phyloP scores from a whole-genome alignment of 2,113 vertebrate genomes.

The Nibea albiflora region DNA sequence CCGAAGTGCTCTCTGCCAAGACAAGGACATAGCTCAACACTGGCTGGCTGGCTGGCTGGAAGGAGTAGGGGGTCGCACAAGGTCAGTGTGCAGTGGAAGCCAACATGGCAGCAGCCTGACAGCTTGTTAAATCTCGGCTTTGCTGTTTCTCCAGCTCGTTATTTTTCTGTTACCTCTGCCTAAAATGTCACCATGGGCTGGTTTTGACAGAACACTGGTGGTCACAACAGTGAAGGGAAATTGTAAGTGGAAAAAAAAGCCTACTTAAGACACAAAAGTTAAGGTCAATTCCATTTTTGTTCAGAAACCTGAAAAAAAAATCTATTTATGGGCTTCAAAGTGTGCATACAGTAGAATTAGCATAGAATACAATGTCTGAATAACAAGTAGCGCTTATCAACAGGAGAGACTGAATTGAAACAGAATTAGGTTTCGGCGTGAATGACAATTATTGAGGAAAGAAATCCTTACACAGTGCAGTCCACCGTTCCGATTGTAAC shows the following conservation, averaged over 20 bases:
- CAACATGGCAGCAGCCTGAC: slow-evolving; percentile 70
- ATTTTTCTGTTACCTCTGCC: slow-evolving; percentile 64
- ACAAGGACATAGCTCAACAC: slow-evolving; percentile 60
- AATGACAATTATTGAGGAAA: slow-evolving; percentile 51
- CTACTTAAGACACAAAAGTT: slow-evolving; percentile 52
- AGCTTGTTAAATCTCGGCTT: slow-evolving; percentile 73
- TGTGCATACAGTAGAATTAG: slow-evolving; percentile 49
- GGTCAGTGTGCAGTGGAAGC: slow-evolving; percentile 46
- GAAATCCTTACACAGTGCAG: slow-evolving; percentile 89
- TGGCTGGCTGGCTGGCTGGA: slow-evolving; percentile 9
- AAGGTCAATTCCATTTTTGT: slow-evolving; percentile 61
- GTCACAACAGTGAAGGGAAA: slow-evolving; percentile 37
- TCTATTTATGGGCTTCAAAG: slow-evolving; percentile 59
- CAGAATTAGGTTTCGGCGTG: slow-evolving; percentile 37
- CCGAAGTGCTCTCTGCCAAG: slow-evolving; percentile 87
- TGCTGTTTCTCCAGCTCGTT: slow-evolving; percentile 60
- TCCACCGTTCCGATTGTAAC: slow-evolving; percentile 84
- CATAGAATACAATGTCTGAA: slow-evolving; percentile 57
- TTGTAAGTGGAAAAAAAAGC: slow-evolving; percentile 14
- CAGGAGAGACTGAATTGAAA: slow-evolving; percentile 44
- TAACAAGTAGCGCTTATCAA: slow-evolving; percentile 64
- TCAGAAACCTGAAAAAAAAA: slow-evolving; percentile 19
- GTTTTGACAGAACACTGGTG: slow-evolving; percentile 57
- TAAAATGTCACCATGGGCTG: slow-evolving; percentile 65
- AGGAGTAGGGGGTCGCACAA: slow-evolving; percentile 23